Evolutionary conservation across 1,140 invertebrate genomes (phyloP).

Genomic region (Aethina tumida): DNA sequence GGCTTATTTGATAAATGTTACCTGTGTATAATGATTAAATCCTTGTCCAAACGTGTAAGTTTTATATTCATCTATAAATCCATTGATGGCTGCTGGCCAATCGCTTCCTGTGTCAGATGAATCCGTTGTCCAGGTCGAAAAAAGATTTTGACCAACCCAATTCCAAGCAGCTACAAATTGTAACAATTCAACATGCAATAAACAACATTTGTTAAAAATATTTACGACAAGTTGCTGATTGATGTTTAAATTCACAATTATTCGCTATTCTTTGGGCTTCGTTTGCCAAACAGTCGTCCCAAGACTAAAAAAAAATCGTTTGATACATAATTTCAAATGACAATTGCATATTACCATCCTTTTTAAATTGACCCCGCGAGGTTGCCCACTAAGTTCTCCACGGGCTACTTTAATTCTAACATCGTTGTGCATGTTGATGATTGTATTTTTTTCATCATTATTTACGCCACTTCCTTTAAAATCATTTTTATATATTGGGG

Average conservation of each 20-base stretch:
- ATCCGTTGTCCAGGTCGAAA: not conserved
- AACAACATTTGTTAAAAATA: too few species aligned
- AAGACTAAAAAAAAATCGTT: slow-evolving; percentile 1
- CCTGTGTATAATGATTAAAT: slow-evolving; percentile 18
- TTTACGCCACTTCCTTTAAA: slow-evolving; percentile 4
- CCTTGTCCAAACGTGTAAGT: slow-evolving; percentile 6
- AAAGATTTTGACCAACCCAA: slow-evolving; percentile 11
- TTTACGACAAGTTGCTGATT: slow-evolving; percentile 7
- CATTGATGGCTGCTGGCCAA: slow-evolving; percentile 2
- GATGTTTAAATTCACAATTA: slow-evolving; percentile 7
- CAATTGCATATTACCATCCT: slow-evolving; percentile 6
- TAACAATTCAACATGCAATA: too few species aligned
- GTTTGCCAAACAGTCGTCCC: slow-evolving; percentile 6
- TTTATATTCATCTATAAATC: slow-evolving; percentile 5
- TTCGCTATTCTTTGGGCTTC: slow-evolving; percentile 12
- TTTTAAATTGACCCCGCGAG: slow-evolving; percentile 9
- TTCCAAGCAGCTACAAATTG: too few species aligned
- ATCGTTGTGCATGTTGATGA: slow-evolving; percentile 5
- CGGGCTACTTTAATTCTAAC: slow-evolving; percentile 1
- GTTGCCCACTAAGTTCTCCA: slow-evolving; percentile 5
- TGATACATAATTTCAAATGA: not conserved
- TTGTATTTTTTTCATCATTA: not conserved
- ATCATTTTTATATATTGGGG: slow-evolving; percentile 1
- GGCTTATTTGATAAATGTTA: slow-evolving; percentile 8
- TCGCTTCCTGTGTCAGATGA: not conserved